Evolutionary conservation across 2,888 invertebrate genomes (phyloP).

Genomic region (Mimas tiliae): DNA sequence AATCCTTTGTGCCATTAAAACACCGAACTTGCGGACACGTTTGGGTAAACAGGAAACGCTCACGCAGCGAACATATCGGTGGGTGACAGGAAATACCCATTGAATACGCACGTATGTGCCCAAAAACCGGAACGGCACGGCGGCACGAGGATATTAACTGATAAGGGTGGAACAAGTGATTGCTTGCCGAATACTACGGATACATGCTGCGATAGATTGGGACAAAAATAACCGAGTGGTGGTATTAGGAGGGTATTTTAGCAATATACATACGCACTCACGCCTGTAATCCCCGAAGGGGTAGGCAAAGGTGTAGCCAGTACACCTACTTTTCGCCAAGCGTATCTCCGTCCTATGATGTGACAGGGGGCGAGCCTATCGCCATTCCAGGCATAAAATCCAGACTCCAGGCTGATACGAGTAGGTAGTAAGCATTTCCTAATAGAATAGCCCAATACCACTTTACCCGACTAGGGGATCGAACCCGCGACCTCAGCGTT

Average conservation of each 20-base stretch:
- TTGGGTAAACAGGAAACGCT: conserved; percentile 25
- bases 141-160: conserved; percentile 50
- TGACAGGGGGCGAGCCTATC: no score
- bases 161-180: conserved; percentile 50
- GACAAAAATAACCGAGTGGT: neutral
- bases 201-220: neutral
- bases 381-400: no score
- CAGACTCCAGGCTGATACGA: no score
- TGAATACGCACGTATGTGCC: conserved; percentile 15
- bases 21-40: conserved; percentile 7
- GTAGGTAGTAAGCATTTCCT: no score
- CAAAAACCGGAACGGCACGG: conserved; percentile 46
- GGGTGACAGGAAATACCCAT: conserved; percentile 25
- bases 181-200: conserved; percentile 37
- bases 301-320: no score
- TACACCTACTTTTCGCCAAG: no score
- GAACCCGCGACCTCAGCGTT: no score
- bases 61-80: conserved; percentile 4
- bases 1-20: conserved; percentile 22
- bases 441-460: no score
- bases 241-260: neutral
- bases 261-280: neutral
- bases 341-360: no score
- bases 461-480: no score
- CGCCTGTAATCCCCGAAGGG: no score